Percentiles rank a stretch among this genome's conserved stretches.
These are phyloP conservation scores for Heterohyrax brucei DNA, from an alignment of 2,797 vertebrate genomes.

Conservation along the genomic window DNA sequence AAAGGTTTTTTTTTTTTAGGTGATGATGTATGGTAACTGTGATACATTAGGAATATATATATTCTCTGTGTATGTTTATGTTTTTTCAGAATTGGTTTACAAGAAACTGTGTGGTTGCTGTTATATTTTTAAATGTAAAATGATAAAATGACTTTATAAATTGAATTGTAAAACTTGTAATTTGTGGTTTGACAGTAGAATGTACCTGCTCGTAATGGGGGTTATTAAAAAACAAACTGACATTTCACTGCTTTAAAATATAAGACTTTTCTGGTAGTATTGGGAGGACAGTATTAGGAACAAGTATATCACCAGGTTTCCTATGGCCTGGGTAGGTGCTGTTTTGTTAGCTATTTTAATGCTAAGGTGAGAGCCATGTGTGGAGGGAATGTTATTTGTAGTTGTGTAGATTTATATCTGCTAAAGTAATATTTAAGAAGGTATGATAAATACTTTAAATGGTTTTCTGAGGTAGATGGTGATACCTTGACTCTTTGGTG, in stretches of 20 bases:
- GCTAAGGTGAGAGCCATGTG: constrained; percentile 56
- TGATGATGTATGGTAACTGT: constrained; percentile 68
- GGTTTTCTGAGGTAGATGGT: constrained; percentile 63
- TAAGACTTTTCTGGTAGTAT: not conserved
- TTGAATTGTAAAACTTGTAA: constrained; percentile 60
- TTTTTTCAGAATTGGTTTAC: constrained; percentile 63
- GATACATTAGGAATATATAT: constrained; percentile 60
- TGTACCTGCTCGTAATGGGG: constrained; percentile 60
- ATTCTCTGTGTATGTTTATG: constrained; percentile 47
- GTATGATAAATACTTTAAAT: constrained; percentile 60
- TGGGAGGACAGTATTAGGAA: constrained; percentile 66
- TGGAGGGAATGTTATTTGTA: constrained; percentile 60
- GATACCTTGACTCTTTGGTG: constrained; percentile 48
- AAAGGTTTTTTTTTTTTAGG: constrained; percentile 69
- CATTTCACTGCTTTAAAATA: constrained; percentile 47
- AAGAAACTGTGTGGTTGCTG: constrained; percentile 67
- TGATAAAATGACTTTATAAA: constrained; percentile 57
- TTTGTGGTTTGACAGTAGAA: constrained; percentile 65
- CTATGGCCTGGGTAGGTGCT: constrained; percentile 60
- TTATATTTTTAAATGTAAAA: constrained; percentile 75
- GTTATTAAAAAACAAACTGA: constrained; percentile 47
- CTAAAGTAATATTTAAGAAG: constrained; percentile 56
- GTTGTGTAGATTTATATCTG: constrained; percentile 62
- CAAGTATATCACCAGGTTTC: constrained; percentile 57
- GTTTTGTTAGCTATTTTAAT: constrained; percentile 79